Evolutionary conservation across 2,113 vertebrate genomes (phyloP), one percentile per base, ranked within the genome.

Genomic region (Antennarius striatus): DNA sequence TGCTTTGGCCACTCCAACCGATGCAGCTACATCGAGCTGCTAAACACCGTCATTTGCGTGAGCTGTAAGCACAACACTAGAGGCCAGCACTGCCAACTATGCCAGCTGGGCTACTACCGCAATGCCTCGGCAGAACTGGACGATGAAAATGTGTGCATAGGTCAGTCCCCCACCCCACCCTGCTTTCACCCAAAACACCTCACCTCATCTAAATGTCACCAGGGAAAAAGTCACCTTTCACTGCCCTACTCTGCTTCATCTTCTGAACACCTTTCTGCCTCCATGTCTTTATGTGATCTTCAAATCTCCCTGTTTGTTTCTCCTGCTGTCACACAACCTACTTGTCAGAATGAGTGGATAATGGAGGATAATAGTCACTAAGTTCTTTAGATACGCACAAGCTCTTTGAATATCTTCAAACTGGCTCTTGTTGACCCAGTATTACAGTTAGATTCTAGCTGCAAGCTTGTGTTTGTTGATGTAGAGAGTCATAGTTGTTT

Each of bases 41-140:
- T 99, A 92, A 96, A 96, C 91, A 95, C 94, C 89, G 95, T 98
- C 95, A 96, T 98, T 96, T 99, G 98, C 93, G 96, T 99, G 94
- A 96, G 96, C 96, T 99, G 97, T 96, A 98, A 96, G 92, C 98
- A 99, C 98, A 99, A 98, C 96, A 99, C 98, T 95, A 96, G 96
- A 94, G 98, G 98, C 91, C 96, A 97, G 93, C 98, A 98, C 95
- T 99, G 98, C 93, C 95, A 99, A 91, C 94, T 95, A 86, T 99
- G 98, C 96, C 97, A 98, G 95, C 94, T 94, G 93, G 97, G 96
- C 94, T 98, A 94, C 96, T 96, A 96, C 95, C 95, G 96, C 95
- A 99, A 99, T 95, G 92, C 94, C 92, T 96, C 96, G 61, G 96
- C 96, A 92, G 93, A 96, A 93, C 95, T 94, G 94, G 95, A 98